Percentiles rank a stretch among this genome's conserved stretches.
phyloP scores from a whole-genome alignment of 2,888 invertebrate genomes.

The Drosophila longiperda region DNA sequence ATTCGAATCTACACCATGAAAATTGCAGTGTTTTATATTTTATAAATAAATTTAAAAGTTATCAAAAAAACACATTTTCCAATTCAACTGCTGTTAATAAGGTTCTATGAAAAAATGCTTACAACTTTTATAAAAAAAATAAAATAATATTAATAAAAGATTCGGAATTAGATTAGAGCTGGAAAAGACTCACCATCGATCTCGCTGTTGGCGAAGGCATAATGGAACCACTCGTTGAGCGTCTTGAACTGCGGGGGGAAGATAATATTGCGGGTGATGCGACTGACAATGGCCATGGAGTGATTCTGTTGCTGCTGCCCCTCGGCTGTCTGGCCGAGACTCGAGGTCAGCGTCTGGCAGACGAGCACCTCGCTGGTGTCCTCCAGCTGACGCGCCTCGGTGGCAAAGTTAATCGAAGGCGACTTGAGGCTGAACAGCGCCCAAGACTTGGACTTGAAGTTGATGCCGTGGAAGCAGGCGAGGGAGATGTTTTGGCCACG shows the following conservation, averaged over 20 bases:
- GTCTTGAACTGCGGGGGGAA: constrained; percentile 98
- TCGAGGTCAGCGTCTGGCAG: constrained; percentile 95
- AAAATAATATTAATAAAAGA: background rate
- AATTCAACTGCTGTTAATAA: no score
- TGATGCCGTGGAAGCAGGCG: constrained; percentile 98
- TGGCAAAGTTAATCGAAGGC: constrained; percentile 96
- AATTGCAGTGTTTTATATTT: no score
- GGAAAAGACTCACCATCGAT: constrained; percentile 91
- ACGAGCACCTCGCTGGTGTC: constrained; percentile 91
- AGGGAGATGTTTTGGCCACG: constrained; percentile 96
- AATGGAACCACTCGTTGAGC: constrained; percentile 98
- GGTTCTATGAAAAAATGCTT: no score
- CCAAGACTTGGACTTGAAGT: constrained; percentile 98
- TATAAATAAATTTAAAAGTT: no score
- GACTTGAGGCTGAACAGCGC: constrained; percentile 97
- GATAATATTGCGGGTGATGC: constrained; percentile 94
- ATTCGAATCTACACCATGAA: no score
- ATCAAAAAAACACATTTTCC: no score
- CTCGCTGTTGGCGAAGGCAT: constrained; percentile 97
- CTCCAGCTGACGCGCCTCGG: constrained; percentile 95
- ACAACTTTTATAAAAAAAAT: no score
- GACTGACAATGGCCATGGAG: constrained; percentile 97
- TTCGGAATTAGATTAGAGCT: background rate
- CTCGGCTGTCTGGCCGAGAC: constrained; percentile 91
- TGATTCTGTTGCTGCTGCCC: constrained; percentile 89